phyloP scores from a whole-genome alignment of 2,797 vertebrate species.

The Acipenser oxyrinchus region DNA sequence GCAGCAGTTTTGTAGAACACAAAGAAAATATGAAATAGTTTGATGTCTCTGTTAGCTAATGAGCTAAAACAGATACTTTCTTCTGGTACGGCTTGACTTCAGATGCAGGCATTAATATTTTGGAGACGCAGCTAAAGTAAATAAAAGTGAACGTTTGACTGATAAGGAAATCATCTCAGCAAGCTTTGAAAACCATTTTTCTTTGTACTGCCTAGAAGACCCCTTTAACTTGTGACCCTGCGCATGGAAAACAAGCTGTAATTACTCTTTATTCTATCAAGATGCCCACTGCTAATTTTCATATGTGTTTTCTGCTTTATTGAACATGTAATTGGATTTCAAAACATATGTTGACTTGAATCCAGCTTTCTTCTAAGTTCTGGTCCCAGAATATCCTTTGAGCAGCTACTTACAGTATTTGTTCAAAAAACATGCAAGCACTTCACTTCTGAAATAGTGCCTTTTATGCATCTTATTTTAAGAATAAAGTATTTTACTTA shows the following conservation, averaged over 20 bases:
- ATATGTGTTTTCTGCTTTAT: constrained; percentile 4
- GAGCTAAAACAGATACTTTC: constrained; percentile 50
- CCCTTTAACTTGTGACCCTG: constrained; percentile 31
- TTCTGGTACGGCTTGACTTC: constrained; percentile 43
- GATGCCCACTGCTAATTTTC: constrained; percentile 1
- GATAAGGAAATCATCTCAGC: constrained; percentile 48
- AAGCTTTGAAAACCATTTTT: constrained; percentile 35
- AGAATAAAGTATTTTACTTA: no score
- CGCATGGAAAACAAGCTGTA: constrained; percentile 26
- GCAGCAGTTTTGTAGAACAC: constrained; percentile 63
- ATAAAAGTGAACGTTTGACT: constrained; percentile 49
- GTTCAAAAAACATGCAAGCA: no score
- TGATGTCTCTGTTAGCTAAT: constrained; percentile 63
- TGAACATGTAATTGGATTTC: neutral
- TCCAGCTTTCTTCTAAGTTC: no score
- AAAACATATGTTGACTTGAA: neutral
- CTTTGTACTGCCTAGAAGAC: constrained; percentile 37
- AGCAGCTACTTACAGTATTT: no score
- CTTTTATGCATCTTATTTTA: no score
- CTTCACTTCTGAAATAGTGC: no score
- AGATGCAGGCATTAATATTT: constrained; percentile 43
- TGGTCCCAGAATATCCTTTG: no score
- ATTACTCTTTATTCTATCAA: constrained; percentile 20
- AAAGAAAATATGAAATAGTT: constrained; percentile 71
- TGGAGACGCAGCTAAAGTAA: constrained; percentile 50